Percentiles rank a stretch among this genome's conserved stretches.
phyloP scores from a whole-genome alignment of 2,797 vertebrate genomes.

The Stomatorhinus walkeri region DNA sequence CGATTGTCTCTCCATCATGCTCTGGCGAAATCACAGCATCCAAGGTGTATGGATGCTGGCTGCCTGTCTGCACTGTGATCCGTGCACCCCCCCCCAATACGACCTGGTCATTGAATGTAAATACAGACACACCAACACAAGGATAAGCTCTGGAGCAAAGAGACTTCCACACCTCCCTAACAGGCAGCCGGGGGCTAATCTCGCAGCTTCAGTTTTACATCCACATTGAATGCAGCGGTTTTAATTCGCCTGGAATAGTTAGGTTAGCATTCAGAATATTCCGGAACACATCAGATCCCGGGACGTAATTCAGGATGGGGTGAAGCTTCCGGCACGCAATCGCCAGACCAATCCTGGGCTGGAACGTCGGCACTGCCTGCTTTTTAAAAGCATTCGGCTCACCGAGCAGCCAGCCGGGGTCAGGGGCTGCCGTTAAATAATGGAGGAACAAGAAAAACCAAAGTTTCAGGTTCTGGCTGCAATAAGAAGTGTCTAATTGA shows the following conservation, averaged over 20 bases:
- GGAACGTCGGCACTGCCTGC: not conserved
- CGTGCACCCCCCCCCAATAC: not conserved
- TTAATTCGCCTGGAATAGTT: constrained; percentile 6
- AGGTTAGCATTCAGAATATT: not conserved
- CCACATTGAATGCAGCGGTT: not conserved
- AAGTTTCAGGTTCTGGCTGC: not conserved
- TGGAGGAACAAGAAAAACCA: not conserved
- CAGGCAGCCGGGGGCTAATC: not conserved
- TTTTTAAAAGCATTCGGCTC: not conserved
- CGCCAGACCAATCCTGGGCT: not conserved
- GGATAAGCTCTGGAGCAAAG: not conserved
- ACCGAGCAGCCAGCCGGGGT: not conserved
- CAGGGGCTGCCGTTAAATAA: not conserved
- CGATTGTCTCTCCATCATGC: not conserved
- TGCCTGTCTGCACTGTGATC: not conserved
- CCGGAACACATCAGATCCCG: not conserved
- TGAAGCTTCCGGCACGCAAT: not conserved
- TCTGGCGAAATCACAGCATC: not conserved
- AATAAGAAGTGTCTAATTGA: not conserved
- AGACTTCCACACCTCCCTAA: not conserved
- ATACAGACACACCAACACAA: not conserved
- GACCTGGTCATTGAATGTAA: not conserved
- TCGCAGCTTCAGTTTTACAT: not conserved
- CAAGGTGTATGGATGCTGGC: not conserved
- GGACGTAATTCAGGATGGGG: not conserved